Base-by-base conservation (phyloP, 2,113 vertebrate species). In the Mixornis gularis region DNA sequence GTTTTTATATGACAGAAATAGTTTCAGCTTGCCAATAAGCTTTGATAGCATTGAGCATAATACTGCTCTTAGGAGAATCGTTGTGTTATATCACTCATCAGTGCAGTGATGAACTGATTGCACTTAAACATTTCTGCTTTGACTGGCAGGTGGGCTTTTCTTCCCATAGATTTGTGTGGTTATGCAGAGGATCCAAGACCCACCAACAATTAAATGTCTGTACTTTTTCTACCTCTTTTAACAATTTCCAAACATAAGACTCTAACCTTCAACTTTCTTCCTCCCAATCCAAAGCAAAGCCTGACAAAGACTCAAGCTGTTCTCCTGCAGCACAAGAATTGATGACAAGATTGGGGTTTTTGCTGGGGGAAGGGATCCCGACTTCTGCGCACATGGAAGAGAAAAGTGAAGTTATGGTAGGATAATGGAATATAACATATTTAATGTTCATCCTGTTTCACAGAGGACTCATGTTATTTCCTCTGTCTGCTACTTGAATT, bases 331-430 rank as follows among this genome's bases (percentile, higher is more conserved):
- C 99, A 96, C 99, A 99, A 97, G 99, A 99, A 97, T 95, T 99
- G 98, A 99, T 99, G 99, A 99, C 99, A 96, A 98, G 99, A 95
- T 93, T 99, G 97, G 99, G 99, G 69, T 99, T 99, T 98, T 98
- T 99, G 95, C 98, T 99, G 96, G 99, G 99, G 96, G 99, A 99
- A 99, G 99, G 99, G 89, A 99, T 99, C 97, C 98, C 99, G 85
- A 97, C 98, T 89, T 97, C 99, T 79, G 97, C 98, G 89, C 99
- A 98, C 95, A 98, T 99, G 97, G 99, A 99, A 95, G 98, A 98
- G 96, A 99, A 98, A 97, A 98, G 97, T 96, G 98, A 99, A 98
- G 97, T 98, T 97, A 99, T 99, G 99, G 99, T 99, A 99, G 98
- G 98, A 87, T 51, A 17, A 52, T 63, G 43, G 65, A 92, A 86